Evolutionary conservation across 1,140 invertebrate species (phyloP), one percentile per base, ranked within the genome.

Genomic region (Pseudomyrmex gracilis): DNA sequence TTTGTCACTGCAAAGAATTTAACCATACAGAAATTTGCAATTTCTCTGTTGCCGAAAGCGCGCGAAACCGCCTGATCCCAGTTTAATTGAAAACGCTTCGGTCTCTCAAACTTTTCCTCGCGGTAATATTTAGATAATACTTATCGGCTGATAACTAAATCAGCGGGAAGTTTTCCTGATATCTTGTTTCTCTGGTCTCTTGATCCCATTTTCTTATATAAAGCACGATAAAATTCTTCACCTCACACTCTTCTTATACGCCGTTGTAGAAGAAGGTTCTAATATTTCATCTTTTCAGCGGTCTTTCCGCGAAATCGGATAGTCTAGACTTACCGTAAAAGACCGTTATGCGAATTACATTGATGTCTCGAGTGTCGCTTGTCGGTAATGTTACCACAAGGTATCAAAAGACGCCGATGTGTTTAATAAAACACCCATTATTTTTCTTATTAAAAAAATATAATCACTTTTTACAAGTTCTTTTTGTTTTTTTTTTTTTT

Each of bases 261-360:
- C 1, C 80, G 45, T 84, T 34, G 24, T 10, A 20, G 57, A 70
- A 87, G 67, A 22, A 45, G 53, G 49, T 47, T 77, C 17, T 34
- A 43, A 9, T 51, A 76, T 85, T 74, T 73, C 68, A 73, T 80
- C 76, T 70, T 71, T 58, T 71, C 53, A 70, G 12, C 53, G 45
- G 43, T 53, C 53, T 80, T 80, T 20, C n/a, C n/a, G 43, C 20
- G 67, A 74, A 82, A 55, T 82, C 34, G 70, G 57, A 74, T 73
- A 73, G 34, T 47, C 58, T 64, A 73, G 57, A 73, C 57, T 73
- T 78, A 53, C 34, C 58, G 22, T 45, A 34, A 73, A 73, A 61
- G 70, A 60, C 34, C 70, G 20, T 60, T 73, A 82, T 20, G 61
- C 49, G 61, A 58, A 63, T 82, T 80, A 68, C 17, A 20, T 64